These are phyloP conservation scores for Lacerta bilineata DNA, from an alignment of 2,797 vertebrate genomes.

Conservation along the genomic window DNA sequence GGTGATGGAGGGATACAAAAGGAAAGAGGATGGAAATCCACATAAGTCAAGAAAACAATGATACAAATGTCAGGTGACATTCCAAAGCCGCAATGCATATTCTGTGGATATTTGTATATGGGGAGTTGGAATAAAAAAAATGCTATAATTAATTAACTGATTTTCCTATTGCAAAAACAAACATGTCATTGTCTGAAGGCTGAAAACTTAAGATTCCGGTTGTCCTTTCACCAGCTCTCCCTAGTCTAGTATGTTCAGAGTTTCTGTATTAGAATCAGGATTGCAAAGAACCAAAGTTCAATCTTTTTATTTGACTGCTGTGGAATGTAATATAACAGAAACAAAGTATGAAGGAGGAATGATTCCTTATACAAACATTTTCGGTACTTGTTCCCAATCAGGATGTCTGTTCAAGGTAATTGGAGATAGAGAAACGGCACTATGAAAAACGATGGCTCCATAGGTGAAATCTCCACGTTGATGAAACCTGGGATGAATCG, in stretches of 20 bases:
- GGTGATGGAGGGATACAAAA: background rate
- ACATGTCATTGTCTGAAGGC: no score
- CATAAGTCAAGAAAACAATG: background rate
- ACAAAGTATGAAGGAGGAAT: background rate
- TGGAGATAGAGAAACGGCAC: background rate
- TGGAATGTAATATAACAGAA: background rate
- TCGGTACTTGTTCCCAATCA: background rate
- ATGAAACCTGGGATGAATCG: background rate
- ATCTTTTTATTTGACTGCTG: no score
- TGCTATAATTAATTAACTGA: no score
- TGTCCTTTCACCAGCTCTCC: background rate
- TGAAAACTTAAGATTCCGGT: background rate
- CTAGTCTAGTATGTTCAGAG: background rate
- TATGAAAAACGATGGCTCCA: conserved; percentile 2
- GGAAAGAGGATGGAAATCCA: background rate
- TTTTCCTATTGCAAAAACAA: no score
- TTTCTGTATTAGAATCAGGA: background rate
- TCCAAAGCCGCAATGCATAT: background rate
- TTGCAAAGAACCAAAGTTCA: no score
- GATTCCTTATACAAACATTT: background rate
- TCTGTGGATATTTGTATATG: background rate
- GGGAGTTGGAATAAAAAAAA: no score
- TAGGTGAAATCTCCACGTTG: conserved; percentile 12
- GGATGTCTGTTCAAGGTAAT: background rate
- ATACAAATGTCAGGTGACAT: background rate